Percentiles rank a stretch among this genome's conserved stretches.
These are phyloP conservation scores for Capra hircus DNA, from an alignment of 2,113 vertebrate genomes.

Conservation along the genomic window DNA sequence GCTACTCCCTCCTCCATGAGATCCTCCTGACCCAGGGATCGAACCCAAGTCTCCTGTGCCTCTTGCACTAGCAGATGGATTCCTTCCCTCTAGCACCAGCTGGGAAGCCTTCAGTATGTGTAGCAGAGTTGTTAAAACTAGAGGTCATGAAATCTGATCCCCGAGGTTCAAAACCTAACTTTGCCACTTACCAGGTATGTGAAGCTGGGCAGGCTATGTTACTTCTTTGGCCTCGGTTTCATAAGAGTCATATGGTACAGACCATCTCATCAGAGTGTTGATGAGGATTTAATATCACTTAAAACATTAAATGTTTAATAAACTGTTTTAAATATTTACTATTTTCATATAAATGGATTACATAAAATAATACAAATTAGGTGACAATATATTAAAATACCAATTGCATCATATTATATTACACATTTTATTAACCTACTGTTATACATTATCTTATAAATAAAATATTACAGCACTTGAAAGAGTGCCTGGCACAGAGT, in stretches of 20 bases:
- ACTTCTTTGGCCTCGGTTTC: background rate
- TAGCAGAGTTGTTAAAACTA: background rate
- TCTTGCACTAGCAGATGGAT: background rate
- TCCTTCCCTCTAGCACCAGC: background rate
- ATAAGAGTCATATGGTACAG: background rate
- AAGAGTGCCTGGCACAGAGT: background rate
- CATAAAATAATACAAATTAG: background rate
- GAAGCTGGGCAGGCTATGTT: background rate
- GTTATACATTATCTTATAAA: background rate
- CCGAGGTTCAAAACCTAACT: background rate
- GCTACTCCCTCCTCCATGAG: background rate
- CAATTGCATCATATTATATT: background rate
- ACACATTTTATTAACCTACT: background rate
- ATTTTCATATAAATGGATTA: background rate
- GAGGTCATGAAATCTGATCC: background rate
- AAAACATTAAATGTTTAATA: background rate
- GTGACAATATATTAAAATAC: background rate
- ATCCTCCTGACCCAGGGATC: background rate
- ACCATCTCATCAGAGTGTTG: background rate
- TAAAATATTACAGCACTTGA: background rate
- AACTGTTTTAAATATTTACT: background rate
- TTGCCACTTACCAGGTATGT: background rate
- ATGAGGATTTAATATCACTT: background rate
- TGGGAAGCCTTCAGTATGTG: background rate
- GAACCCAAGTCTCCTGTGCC: background rate